phyloP scores from a whole-genome alignment of 2,888 invertebrate genomes.

The Morpho achilles region DNA sequence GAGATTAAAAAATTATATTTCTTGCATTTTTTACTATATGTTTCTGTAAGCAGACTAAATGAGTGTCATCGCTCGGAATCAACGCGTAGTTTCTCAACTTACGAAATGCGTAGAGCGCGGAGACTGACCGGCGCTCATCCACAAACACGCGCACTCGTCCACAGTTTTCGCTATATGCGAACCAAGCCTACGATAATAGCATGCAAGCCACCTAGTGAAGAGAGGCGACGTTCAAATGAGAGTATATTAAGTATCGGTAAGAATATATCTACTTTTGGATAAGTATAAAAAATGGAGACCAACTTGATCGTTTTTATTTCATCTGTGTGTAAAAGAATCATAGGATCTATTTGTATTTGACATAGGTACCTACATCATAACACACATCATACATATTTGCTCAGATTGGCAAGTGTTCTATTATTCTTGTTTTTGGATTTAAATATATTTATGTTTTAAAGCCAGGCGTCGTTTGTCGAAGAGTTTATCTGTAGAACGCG shows the following conservation, averaged over 20 bases:
- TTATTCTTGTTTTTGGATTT: too few species aligned
- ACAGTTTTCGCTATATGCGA: slow-evolving; percentile 93
- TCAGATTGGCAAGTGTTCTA: too few species aligned
- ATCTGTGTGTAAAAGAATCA: too few species aligned
- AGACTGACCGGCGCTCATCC: slow-evolving; percentile 81
- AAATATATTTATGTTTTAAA: slow-evolving; percentile 26
- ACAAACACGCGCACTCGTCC: slow-evolving; percentile 85
- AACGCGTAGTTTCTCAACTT: slow-evolving; percentile 86
- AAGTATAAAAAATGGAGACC: too few species aligned
- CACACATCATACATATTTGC: too few species aligned
- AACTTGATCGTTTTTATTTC: too few species aligned
- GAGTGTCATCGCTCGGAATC: slow-evolving; percentile 89
- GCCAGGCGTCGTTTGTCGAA: slow-evolving; percentile 69
- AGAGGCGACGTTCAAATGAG: slow-evolving; percentile 76
- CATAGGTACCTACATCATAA: too few species aligned
- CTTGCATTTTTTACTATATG: background rate
- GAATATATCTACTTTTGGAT: slow-evolving; percentile 10
- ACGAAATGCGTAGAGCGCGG: slow-evolving; percentile 82
- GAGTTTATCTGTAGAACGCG: slow-evolving; percentile 70
- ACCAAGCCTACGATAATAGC: slow-evolving; percentile 93
- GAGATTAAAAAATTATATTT: background rate
- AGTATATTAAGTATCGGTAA: slow-evolving; percentile 79
- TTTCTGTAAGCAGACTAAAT: slow-evolving; percentile 72
- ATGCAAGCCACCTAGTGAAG: slow-evolving; percentile 91
- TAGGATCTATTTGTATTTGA: too few species aligned